Base-by-base conservation (phyloP, 2,797 vertebrate genomes). In the Hydrocynus forskahlii region DNA sequence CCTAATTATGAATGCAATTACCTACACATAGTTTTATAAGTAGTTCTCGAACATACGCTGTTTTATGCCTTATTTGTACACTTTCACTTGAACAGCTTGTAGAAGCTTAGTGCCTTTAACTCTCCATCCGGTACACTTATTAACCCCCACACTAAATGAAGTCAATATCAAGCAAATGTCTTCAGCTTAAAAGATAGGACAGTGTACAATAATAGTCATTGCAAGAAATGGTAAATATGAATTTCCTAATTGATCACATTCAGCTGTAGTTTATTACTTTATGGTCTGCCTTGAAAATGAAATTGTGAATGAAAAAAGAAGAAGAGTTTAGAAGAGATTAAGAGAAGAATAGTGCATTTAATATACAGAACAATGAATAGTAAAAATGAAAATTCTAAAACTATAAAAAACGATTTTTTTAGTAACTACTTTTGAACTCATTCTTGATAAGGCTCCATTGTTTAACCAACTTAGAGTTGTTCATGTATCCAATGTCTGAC, bases 1-100 rank as follows among this genome's bases (percentile, higher is more conserved):
- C 81, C 85, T 50, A 85, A 66, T 87, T 88, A 89, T 87, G 84
- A 81, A 78, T 87, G 79, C 75, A 89, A 90, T 84, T 88, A 89
- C 85, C 50, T 70, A 13, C 7, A 13, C 35, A 81, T 55, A 48
- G 57, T 69, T 66, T 83, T 60, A 14, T 43, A 60, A 83, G 82
- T 66, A 78, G 76, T 75, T 76, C 73, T 77, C 72, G 75, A 19
- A 78, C 57, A 66, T 55, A 78, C 64, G 57, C 67, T 77, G 17
- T 59, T 85, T 68, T 48, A 45, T 81, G 59, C 40, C 73, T 69
- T 72, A 76, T 21, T 68, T 82, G 68, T 70, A 64, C 57, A 78
- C 35, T 70, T 81, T 77, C 38, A 68, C 54, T 79, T 45, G 35
- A 72, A 62, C 7, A 76, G 50, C 62, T 75, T 38, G 74, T 6